phyloP scores from a whole-genome alignment of 2,113 vertebrate species.

The Heliornis fulica region DNA sequence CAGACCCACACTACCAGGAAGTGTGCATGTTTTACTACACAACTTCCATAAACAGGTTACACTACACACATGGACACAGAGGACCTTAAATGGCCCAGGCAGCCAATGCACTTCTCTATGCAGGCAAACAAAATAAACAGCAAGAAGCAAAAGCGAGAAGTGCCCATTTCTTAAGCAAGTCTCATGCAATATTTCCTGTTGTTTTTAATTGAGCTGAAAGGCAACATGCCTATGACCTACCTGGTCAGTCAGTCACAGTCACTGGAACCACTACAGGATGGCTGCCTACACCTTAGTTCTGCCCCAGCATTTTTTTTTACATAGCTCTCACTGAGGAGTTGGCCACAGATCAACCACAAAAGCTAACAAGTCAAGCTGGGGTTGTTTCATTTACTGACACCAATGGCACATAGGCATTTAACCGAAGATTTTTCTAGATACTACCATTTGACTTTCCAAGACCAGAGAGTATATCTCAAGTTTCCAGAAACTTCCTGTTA shows the following conservation, averaged over 20 bases:
- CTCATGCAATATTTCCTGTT: not conserved
- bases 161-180: not conserved
- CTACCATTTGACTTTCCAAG: not conserved
- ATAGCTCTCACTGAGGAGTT: not conserved
- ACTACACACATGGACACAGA: not conserved
- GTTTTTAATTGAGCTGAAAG: not conserved
- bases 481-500: not conserved
- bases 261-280: not conserved
- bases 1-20: not conserved
- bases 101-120: not conserved
- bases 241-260: not conserved
- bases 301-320: not conserved
- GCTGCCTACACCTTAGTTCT: not conserved
- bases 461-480: not conserved
- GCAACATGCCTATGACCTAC: not conserved
- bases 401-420: not conserved
- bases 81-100: not conserved
- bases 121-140: not conserved
- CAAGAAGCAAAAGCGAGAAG: not conserved
- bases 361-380: not conserved
- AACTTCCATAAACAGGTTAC: not conserved
- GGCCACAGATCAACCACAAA: not conserved
- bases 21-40: not conserved
- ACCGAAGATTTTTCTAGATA: not conserved
- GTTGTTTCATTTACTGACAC: not conserved